phyloP scores from a whole-genome alignment of 1,140 invertebrate species.

The Solenopsis invicta region DNA sequence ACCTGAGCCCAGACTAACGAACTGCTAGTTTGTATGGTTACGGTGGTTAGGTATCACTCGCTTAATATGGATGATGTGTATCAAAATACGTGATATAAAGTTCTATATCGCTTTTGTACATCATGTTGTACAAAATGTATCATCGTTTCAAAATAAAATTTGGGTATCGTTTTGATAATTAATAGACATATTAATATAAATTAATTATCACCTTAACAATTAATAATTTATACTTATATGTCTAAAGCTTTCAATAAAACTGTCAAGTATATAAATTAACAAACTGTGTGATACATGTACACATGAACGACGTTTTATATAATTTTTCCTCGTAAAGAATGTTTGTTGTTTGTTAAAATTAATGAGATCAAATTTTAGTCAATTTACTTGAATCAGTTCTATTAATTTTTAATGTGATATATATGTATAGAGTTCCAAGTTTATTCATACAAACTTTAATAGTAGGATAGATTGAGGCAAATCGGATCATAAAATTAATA shows the following conservation, averaged over 20 bases:
- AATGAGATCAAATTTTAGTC: neutral
- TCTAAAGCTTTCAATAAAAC: neutral
- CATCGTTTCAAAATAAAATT: neutral
- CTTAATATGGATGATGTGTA: conserved; percentile 31
- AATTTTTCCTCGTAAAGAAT: neutral
- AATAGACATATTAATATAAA: too few species aligned
- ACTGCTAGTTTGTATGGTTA: conserved; percentile 53
- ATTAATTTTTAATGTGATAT: neutral
- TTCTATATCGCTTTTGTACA: conserved; percentile 30
- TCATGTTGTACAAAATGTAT: neutral
- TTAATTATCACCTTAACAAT: neutral
- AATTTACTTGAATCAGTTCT: neutral
- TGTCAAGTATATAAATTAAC: neutral
- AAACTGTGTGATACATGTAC: neutral
- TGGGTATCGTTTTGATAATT: neutral
- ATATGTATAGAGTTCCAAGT: neutral
- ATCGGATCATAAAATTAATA: too few species aligned
- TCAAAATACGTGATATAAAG: conserved; percentile 32
- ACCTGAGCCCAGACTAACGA: conserved; percentile 58
- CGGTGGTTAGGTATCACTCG: conserved; percentile 29
- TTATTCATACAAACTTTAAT: too few species aligned
- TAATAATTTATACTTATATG: conserved; percentile 9
- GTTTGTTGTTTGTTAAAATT: neutral
- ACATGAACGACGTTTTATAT: neutral
- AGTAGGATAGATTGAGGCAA: too few species aligned